Conservation (phyloP, 2,113 vertebrate genomes). For the Megaceryle torquata region DNA sequence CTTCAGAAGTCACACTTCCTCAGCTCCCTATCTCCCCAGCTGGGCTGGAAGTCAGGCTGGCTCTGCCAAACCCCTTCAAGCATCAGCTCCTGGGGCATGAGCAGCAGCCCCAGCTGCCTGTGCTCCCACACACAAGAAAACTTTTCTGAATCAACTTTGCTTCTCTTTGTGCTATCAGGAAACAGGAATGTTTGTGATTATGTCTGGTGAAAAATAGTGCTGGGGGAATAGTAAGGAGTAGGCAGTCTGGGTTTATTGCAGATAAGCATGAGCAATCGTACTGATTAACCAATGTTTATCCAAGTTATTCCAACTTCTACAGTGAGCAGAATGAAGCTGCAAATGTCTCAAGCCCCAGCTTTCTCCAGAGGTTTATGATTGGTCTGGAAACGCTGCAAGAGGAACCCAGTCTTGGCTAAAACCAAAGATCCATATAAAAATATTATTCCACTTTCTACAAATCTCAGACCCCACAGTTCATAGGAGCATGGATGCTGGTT, state of each 20-base stretch:
- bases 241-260: background rate
- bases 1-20: background rate
- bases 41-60: background rate
- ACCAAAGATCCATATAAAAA: background rate
- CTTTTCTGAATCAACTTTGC: background rate
- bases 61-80: background rate
- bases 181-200: slow-evolving; percentile 29
- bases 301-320: slow-evolving; percentile 22
- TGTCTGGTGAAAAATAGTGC: slow-evolving; percentile 3
- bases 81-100: background rate
- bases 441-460: background rate
- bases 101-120: background rate
- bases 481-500: background rate
- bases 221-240: slow-evolving; percentile 1
- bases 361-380: slow-evolving; percentile 5
- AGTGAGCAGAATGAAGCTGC: background rate
- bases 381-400: background rate
- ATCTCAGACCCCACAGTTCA: background rate
- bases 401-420: background rate
- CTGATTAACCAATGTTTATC: slow-evolving; percentile 33
- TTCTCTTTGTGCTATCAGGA: slow-evolving; percentile 13
- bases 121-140: background rate
- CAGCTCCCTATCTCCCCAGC: background rate
- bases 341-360: background rate
- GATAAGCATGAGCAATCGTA: slow-evolving; percentile 20